Evolutionary conservation across 2,797 vertebrate genomes (phyloP), one percentile per base, ranked within the genome.

Genomic region (Sebastolobus alascanus): DNA sequence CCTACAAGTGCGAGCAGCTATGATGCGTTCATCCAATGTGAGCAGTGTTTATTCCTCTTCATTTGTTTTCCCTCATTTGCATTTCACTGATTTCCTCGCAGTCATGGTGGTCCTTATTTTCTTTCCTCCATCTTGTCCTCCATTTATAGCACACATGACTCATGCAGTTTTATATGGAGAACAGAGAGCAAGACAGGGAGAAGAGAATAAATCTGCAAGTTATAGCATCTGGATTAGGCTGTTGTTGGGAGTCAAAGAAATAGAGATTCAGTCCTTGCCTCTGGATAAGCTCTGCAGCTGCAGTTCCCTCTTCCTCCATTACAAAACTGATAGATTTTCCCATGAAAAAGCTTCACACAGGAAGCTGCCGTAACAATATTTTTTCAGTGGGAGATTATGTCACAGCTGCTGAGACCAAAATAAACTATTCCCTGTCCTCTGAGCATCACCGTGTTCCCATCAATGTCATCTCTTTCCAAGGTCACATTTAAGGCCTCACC

Each of bases 401-500:
- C 85, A 87, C 83, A 90, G 76, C 79, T 87, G 87, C 65, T 81
- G 50, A 55, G 58, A 78, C 73, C 67, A 90, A 90, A 87, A 85
- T 86, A 87, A 86, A 90, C 60, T 82, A 75, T 77, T 84, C 56
- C 59, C 70, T 37, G 80, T 87, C 79, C 38, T 89, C 50, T 80
- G 73, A 84, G 79, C 72, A 76, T 54, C 37, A 18, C 27, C 35
- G 64, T 50, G 55, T 78, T 82, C 76, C 67, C 80, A 89, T 89
- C 89, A 90, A 92, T 92, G 91, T 90, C 89, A 86, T 89, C n/a
- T 83, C 90, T 90, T 88, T 86, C 92, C 94, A 96, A 96, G 95
- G 95, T 96, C 95, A 96, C 83, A 87, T 82, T 83, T 90, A 73
- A 90, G 91, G 91, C 93, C 90, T 55, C 68, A 46, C 61, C 13